A percentile compares a stretch with the other conserved stretches of the same genome.
Evolutionary conservation across 2,888 invertebrate species (phyloP).

Genomic region (Dolomedes plantarius): DNA sequence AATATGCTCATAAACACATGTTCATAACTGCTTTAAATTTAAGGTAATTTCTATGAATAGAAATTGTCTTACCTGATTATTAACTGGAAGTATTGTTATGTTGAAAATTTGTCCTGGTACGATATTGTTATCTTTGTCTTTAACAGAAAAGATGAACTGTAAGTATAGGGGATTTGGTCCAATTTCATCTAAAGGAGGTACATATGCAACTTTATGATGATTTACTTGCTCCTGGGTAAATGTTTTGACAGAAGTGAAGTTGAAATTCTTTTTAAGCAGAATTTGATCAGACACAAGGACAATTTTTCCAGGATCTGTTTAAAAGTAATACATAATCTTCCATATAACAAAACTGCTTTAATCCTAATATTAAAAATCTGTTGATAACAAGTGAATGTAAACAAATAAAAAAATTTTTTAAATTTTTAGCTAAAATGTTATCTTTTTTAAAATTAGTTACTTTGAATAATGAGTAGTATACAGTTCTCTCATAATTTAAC

Average conservation of each 20-base stretch:
- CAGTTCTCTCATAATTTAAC: too few relatives aligned
- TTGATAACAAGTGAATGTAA: neutral
- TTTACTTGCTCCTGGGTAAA: constrained; percentile 77
- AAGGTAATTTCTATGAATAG: too few relatives aligned
- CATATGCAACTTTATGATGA: constrained; percentile 76
- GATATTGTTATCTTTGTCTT: constrained; percentile 76
- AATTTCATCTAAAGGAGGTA: constrained; percentile 76
- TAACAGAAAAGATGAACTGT: constrained; percentile 75
- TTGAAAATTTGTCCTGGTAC: constrained; percentile 76
- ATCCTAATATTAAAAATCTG: neutral
- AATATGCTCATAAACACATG: too few relatives aligned
- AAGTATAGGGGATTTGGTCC: constrained; percentile 74
- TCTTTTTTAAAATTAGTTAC: too few relatives aligned
- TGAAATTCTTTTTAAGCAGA: constrained; percentile 74
- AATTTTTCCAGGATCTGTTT: constrained; percentile 76
- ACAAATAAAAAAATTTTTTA: too few relatives aligned
- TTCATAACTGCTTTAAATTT: too few relatives aligned
- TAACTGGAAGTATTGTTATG: constrained; percentile 76
- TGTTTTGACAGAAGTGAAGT: constrained; percentile 74
- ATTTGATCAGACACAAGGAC: constrained; percentile 75
- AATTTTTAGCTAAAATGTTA: too few relatives aligned
- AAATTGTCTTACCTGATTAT: constrained; percentile 75
- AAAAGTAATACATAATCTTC: too few relatives aligned
- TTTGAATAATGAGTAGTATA: too few relatives aligned
- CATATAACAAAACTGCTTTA: too few relatives aligned